These are phyloP conservation scores for Agapostemon virescens DNA, from an alignment of 2,888 invertebrate genomes.

Conservation along the genomic window DNA sequence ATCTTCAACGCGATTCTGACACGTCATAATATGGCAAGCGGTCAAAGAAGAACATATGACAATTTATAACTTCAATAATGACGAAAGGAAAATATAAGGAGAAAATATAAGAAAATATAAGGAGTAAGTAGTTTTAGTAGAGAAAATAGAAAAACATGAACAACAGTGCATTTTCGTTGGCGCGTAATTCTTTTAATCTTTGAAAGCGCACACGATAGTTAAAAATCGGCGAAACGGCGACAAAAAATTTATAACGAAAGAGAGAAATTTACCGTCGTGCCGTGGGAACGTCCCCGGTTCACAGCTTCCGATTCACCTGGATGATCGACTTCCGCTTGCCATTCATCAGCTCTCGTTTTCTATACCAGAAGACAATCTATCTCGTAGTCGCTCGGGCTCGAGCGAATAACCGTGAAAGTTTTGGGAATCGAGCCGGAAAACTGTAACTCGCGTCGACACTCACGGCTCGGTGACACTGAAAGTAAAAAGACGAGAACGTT, in stretches of 20 bases:
- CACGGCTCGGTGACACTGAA: slow-evolving; percentile 47
- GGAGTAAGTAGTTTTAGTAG: background rate
- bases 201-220: background rate
- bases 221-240: slow-evolving; percentile 4
- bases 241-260: slow-evolving; percentile 5
- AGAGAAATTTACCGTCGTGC: slow-evolving; percentile 40
- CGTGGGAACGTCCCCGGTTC: slow-evolving; percentile 61
- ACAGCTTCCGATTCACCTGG: slow-evolving; percentile 61
- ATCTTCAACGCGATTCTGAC: too few species aligned
- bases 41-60: too few species aligned
- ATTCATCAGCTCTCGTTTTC: slow-evolving; percentile 51
- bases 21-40: too few species aligned
- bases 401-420: slow-evolving; percentile 64
- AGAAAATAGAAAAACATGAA: background rate
- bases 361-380: slow-evolving; percentile 55
- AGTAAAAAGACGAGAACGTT: slow-evolving; percentile 29
- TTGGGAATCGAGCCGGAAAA: slow-evolving; percentile 54
- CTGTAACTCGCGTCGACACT: slow-evolving; percentile 45
- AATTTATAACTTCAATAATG: too few species aligned
- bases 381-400: slow-evolving; percentile 41
- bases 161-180: background rate
- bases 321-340: slow-evolving; percentile 62
- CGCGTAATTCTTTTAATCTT: background rate
- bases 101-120: too few species aligned
- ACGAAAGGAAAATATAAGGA: too few species aligned